Base-by-base conservation (phyloP, 2,113 vertebrate genomes). In the Sterna hirundo region DNA sequence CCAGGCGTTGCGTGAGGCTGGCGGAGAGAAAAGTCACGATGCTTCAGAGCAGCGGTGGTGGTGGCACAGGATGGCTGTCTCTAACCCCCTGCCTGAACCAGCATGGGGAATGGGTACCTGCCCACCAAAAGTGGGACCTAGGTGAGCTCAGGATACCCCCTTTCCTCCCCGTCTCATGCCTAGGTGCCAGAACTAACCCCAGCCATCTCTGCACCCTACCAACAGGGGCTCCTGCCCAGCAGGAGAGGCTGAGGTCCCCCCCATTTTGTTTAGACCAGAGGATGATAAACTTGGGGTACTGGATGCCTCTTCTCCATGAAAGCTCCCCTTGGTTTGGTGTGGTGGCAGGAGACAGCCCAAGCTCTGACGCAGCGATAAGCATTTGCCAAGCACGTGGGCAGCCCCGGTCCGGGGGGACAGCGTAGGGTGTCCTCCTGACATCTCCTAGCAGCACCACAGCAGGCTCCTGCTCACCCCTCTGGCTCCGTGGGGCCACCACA, bases 11-110 rank as follows among this genome's bases (percentile, higher is more conserved):
- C 0, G 0, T 25, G 42, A 55, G 42, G 66, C 34, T 80, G 86
- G 21, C 82, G 64, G 46, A 81, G 32, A 22, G 52, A 38, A 5
- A 54, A 32, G 44, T 9, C 36, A 7, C 0, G 0, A 4, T 38
- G 68, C 54, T 70, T 55, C 68, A 49, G 80, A 76, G 83, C 70
- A 46, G 79, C 51, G 16, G 5, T 8, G 57, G 9, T 12, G 49
- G 7, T 2, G 8, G 79, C 86, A 86, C 61, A 29, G 47, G 4
- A 5, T 20, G 66, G 11, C 11, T 83, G 47, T 49, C 20, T 13
- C 15, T 10, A 7, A 38, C 9, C 8, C 13, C 3, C 38, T 38
- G 15, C 72, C 65, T 70, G 49, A 81, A 3, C 21, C 44, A 80
- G 30, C 26, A 3, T 0, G 1, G 49, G 64, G 21, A 22, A 15